Base-by-base conservation (phyloP, 2,113 vertebrate species). In the Etheostoma cragini region DNA sequence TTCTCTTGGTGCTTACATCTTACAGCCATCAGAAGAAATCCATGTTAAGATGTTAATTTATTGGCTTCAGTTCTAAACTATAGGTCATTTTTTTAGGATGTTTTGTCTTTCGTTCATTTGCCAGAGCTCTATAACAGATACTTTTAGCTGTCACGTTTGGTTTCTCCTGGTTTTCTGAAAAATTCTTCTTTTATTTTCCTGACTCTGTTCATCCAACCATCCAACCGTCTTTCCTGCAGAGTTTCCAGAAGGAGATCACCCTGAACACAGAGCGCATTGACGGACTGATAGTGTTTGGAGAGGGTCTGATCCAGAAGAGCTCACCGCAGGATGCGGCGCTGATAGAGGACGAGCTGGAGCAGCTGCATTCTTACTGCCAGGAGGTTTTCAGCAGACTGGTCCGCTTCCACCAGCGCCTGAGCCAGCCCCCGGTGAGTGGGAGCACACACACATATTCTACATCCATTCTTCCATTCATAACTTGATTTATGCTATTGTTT, bases 211-310 rank as follows among this genome's bases (percentile, higher is more conserved):
- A 10, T 47, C 6, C 33, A 30, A 61, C 47, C 63, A 5, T 61
- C 33, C 24, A 11, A n/a, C 63, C 8, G 6, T 68, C 62, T 60
- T 49, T 49, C 61, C 70, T 7, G 47, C 66, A 99, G 98, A 96
- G 96, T 81, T 98, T 99, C 92, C 97, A 98, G 86, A 97, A 97
- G 91, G 97, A 98, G 88, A 99, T 99, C 90, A 95, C 94, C 0
- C 85, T 98, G 19, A 97, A 99, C 83, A 96, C 96, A 17, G 96
- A 98, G 84, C 97, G 97, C 86, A 99, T 99, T 0, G 97, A 99
- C 67, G 95, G 97, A 68, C 94, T 99, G 33, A 98, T 97, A 0
- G 96, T 97, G 84, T 97, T 96, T 60, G 98, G 98, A 42, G 97
- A 99, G 92, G 92, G 95, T 74, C 90, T 99, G 78, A 99, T 99